Evolutionary conservation across 2,888 invertebrate species (phyloP), one percentile per base, ranked within the genome.

Genomic region (Muschampia plurimacula): DNA sequence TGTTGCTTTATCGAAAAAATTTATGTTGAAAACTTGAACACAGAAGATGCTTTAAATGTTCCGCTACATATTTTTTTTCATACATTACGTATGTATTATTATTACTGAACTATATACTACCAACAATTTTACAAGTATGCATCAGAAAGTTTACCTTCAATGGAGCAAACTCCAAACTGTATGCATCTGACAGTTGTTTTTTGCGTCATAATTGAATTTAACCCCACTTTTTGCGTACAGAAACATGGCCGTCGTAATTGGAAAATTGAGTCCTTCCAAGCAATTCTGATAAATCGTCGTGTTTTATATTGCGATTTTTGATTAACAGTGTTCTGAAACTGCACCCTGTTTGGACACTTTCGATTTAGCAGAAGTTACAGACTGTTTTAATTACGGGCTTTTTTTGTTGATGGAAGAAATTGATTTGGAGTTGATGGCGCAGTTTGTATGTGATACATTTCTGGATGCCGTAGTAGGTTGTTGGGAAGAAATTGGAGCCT

Each of bases 151-250:
- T n/a, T 55, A 15, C 55, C 57, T 32, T 22, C 1, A 57, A 15
- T 9, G 22, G 6, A 2, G 10, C 7, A 59, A 36, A 39, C 8
- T 39, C 39, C 44, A 46, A 67, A 41, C 44, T 44, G 65, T 46
- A 22, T 72, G 71, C 60, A 62, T 36, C 52, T 60, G 71, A 67
- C 71, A 72, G 66, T 59, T 41, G 66, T 9, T 28, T 52, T 72
- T 71, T 60, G 49, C n/a, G 28, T 52, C 60, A 52, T 72, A 72
- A 67, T 72, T 72, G 71, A 67, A 72, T 67, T 60, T 36, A 67
- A 67, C 71, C 71, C 71, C 49, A 28, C 59, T 67, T 67, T 52
- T 1, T 69, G 28, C 65, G 9, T 60, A 13, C 46, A 59, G 44
- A 44, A 60, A 64, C 60, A 66, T 57, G 36, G 28, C 66, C 66